Evolutionary conservation across 2,113 vertebrate genomes (phyloP).

Genomic region (Hiodon tergisus): DNA sequence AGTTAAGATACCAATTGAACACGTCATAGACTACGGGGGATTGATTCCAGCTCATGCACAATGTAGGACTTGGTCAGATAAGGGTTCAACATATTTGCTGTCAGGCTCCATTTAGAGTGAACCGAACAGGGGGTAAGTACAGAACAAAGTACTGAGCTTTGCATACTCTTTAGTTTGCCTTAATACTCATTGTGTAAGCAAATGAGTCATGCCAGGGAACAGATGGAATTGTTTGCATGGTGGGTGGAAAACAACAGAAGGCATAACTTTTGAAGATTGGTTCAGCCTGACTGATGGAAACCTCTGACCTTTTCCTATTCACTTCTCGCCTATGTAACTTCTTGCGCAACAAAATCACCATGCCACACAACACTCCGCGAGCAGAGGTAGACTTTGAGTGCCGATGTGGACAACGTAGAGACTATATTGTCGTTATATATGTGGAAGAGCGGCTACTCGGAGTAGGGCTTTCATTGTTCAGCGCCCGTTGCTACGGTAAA

Average conservation of each 20-base stretch:
- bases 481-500: too few relatives aligned
- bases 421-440: too few relatives aligned
- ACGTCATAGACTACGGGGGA: background rate
- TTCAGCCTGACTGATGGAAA: background rate
- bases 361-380: background rate
- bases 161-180: background rate
- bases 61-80: background rate
- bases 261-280: background rate
- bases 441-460: too few relatives aligned
- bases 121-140: background rate
- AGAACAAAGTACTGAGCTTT: background rate
- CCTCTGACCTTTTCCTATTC: background rate
- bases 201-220: background rate
- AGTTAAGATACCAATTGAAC: too few relatives aligned
- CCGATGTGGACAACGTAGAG: too few relatives aligned
- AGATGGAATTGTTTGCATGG: slow-evolving; percentile 11
- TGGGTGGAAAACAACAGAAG: slow-evolving; percentile 7
- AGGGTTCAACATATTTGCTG: background rate
- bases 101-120: background rate
- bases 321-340: background rate
- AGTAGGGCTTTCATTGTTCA: too few relatives aligned
- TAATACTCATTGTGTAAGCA: slow-evolving; percentile 7
- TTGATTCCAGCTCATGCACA: background rate
- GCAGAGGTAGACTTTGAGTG: too few relatives aligned
- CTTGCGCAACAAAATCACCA: background rate